Evolutionary conservation across 2,888 invertebrate genomes (phyloP).

Genomic region (Ditylenchus weischeri): DNA sequence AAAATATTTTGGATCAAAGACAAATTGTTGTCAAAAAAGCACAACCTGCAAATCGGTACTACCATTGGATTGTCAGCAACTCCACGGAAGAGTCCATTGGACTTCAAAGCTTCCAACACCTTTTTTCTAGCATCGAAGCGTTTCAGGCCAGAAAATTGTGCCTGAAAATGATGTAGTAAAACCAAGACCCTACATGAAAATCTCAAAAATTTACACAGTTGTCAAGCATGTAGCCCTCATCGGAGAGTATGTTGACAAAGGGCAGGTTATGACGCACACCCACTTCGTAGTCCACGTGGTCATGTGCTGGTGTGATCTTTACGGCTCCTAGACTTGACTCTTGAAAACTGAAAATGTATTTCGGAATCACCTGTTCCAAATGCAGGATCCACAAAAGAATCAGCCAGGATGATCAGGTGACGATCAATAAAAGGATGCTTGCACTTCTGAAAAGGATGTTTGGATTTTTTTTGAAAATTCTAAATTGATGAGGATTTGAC

Average conservation of each 20-base stretch:
- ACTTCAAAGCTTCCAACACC: constrained; percentile 74
- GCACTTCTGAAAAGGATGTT: constrained; percentile 68
- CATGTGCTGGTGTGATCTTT: constrained; percentile 97
- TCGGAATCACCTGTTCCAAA: constrained; percentile 73
- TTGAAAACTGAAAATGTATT: not conserved
- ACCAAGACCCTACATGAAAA: constrained; percentile 74
- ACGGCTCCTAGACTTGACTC: constrained; percentile 73
- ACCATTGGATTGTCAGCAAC: constrained; percentile 89
- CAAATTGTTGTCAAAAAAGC: too few species aligned
- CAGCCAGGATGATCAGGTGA: constrained; percentile 80
- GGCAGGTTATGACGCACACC: constrained; percentile 82
- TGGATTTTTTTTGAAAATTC: not conserved
- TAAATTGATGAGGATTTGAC: constrained; percentile 18
- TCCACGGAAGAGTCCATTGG: constrained; percentile 73
- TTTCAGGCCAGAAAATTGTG: constrained; percentile 72
- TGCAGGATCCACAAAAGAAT: constrained; percentile 86
- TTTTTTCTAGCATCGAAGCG: constrained; percentile 83
- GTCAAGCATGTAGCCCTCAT: constrained; percentile 76
- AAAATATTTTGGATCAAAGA: too few species aligned
- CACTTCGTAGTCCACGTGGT: constrained; percentile 91
- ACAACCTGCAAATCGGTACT: constrained; percentile 74
- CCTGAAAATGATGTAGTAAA: constrained; percentile 63
- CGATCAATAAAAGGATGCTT: constrained; percentile 83
- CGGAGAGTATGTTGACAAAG: constrained; percentile 83
- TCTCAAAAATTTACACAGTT: constrained; percentile 42